A percentile compares a stretch with the other conserved stretches of the same genome.
Conservation (phyloP, 2,113 vertebrate genomes). For the Salvelinus namaycush region DNA sequence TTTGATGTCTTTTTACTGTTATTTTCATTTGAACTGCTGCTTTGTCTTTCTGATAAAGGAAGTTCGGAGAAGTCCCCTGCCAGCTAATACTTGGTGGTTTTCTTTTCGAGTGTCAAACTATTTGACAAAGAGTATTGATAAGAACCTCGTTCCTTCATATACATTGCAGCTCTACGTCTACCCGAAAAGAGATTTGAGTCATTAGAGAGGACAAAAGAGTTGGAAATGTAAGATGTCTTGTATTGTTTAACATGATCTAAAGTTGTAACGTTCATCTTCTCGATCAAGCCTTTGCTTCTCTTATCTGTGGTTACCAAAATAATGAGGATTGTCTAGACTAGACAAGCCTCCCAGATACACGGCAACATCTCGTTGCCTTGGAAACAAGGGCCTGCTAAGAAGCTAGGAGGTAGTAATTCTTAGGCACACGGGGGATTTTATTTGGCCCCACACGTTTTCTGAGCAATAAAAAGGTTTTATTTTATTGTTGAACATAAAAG, state of each 20-base stretch:
- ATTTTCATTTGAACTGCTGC: not conserved
- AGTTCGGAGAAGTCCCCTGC: no score
- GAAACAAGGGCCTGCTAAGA: conserved; percentile 62
- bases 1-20: not conserved
- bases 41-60: not conserved
- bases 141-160: not conserved
- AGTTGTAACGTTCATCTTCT: conserved; percentile 11
- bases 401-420: conserved; percentile 56
- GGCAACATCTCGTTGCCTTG: conserved; percentile 63
- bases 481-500: no score
- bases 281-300: conserved; percentile 23
- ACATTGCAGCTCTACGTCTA: no score
- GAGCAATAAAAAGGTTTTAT: no score
- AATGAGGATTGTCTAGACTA: conserved; percentile 40
- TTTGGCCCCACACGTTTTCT: no score
- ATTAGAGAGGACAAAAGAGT: not conserved
- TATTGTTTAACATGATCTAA: not conserved
- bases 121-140: not conserved
- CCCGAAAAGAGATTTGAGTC: not conserved
- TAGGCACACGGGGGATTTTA: not conserved
- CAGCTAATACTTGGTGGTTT: no score
- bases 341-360: conserved; percentile 33
- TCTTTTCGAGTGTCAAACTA: not conserved
- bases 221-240: not conserved
- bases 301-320: conserved; percentile 34